Evolutionary conservation across 2,113 vertebrate species (phyloP).

Genomic region (Nothocercus julius): DNA sequence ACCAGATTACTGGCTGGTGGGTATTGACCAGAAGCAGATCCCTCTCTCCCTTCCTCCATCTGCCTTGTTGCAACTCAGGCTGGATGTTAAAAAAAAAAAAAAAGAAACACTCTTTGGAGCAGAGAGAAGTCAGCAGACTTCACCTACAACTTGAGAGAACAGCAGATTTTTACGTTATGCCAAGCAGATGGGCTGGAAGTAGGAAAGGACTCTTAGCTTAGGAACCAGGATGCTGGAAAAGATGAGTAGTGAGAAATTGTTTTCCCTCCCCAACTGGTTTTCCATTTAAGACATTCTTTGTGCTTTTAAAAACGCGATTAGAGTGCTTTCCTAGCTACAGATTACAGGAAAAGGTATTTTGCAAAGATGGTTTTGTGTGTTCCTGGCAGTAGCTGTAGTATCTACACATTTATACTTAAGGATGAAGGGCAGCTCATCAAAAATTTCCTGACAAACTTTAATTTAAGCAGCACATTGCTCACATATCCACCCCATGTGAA

Average conservation of each 20-base stretch:
- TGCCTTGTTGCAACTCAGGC: conserved; percentile 2
- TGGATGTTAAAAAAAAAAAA: neutral
- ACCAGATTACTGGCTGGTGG: neutral
- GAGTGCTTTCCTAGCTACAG: neutral
- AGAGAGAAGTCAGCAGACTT: neutral
- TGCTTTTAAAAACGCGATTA: conserved; percentile 20
- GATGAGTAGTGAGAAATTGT: neutral
- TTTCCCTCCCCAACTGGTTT: neutral
- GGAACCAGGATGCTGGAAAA: neutral
- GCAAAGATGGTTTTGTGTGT: neutral
- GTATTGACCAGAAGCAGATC: neutral
- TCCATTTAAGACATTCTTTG: neutral
- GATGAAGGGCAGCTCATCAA: conserved; percentile 7
- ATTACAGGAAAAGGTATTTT: neutral
- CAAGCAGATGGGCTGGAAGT: neutral
- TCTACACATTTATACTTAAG: neutral
- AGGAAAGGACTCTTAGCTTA: neutral
- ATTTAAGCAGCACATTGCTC: neutral
- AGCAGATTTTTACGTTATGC: neutral
- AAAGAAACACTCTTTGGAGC: neutral
- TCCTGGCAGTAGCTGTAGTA: neutral
- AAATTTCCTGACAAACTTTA: conserved; percentile 30
- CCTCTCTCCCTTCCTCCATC: neutral
- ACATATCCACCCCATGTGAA: neutral
- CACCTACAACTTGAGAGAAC: neutral